These are phyloP conservation scores for Exocentrus adspersus DNA, from an alignment of 2,888 invertebrate species.

Conservation along the genomic window DNA sequence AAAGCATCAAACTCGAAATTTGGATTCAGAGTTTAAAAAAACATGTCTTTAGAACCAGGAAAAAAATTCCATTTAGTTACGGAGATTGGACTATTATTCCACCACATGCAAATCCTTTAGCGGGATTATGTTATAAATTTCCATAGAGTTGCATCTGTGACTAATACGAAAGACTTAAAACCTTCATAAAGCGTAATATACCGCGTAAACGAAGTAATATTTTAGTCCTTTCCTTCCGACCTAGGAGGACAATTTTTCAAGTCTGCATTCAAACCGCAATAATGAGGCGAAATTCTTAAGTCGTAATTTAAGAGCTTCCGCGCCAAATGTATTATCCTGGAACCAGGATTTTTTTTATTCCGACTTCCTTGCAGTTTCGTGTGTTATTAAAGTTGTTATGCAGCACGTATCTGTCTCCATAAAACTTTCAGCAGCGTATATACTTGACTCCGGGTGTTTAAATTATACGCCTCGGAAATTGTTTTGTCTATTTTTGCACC, in stretches of 20 bases:
- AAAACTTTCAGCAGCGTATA: conserved; percentile 11
- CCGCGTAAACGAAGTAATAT: neutral
- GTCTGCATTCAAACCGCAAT: neutral
- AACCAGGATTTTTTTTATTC: neutral
- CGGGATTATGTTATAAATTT: too few species aligned
- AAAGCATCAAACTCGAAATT: too few species aligned
- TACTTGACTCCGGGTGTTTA: conserved; percentile 3
- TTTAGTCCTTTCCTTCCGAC: neutral
- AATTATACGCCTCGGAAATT: conserved; percentile 4
- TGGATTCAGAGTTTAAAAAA: too few species aligned
- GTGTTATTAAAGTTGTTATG: conserved; percentile 7
- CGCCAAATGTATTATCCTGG: neutral
- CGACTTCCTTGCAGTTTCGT: conserved; percentile 15
- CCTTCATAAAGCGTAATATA: too few species aligned
- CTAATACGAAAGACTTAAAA: too few species aligned
- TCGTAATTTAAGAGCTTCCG: neutral
- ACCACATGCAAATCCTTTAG: too few species aligned
- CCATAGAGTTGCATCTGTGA: too few species aligned
- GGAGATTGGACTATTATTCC: too few species aligned
- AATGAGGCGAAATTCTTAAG: neutral
- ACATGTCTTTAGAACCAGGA: too few species aligned
- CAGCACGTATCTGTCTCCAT: conserved; percentile 6
- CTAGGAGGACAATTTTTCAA: neutral
- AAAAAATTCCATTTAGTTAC: too few species aligned
- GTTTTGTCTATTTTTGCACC: too few species aligned